These are phyloP conservation scores for Antechinus flavipes DNA, from an alignment of 2,113 vertebrate species.

Conservation along the genomic window DNA sequence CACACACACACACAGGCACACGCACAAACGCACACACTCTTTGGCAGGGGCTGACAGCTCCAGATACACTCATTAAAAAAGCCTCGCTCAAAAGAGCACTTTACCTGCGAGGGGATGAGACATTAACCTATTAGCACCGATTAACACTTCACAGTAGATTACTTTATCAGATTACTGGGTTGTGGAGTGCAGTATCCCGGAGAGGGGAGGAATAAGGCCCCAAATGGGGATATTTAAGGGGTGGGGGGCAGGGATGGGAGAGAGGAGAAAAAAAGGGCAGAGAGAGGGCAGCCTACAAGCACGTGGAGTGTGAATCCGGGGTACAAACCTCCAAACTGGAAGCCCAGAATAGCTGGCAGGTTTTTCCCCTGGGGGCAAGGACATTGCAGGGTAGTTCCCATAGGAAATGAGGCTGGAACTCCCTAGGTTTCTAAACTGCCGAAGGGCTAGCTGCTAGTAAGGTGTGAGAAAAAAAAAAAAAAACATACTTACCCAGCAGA, in stretches of 20 bases:
- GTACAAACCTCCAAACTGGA: background rate
- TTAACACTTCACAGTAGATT: background rate
- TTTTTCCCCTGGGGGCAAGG: background rate
- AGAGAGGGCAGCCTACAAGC: background rate
- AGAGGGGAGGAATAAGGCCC: background rate
- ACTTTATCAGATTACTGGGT: background rate
- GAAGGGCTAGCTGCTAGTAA: background rate
- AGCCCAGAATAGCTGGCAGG: background rate
- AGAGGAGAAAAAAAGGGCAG: background rate
- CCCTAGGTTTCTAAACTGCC: background rate
- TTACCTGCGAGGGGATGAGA: background rate
- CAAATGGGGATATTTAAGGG: background rate
- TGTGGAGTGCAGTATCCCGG: background rate
- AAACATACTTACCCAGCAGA: background rate
- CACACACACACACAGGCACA: background rate
- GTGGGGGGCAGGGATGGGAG: background rate
- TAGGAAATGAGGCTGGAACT: background rate
- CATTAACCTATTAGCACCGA: conserved; percentile 1
- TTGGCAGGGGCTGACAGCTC: background rate
- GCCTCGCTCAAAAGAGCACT: background rate
- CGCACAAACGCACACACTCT: background rate
- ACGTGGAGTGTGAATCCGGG: background rate
- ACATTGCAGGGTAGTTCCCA: background rate
- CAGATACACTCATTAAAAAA: background rate
- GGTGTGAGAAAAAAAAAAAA: too few species aligned